Conservation (phyloP, 2,888 invertebrate species). For the Apoda limacodes region DNA sequence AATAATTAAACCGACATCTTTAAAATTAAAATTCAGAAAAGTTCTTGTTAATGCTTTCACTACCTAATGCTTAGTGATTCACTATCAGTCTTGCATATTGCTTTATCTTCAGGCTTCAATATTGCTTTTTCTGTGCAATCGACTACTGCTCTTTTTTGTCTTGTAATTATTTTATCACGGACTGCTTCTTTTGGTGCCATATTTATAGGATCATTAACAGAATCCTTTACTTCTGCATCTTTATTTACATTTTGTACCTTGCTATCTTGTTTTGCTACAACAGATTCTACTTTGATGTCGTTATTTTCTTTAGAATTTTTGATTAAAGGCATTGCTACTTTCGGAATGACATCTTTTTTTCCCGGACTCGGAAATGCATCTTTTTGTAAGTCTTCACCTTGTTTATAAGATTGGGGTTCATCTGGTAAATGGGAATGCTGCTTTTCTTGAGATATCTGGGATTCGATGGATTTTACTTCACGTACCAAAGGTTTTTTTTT, state of each 20-base stretch:
- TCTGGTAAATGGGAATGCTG: conserved; percentile 41
- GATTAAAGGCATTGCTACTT: conserved; percentile 36
- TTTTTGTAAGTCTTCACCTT: conserved; percentile 40
- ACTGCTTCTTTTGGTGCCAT: conserved; percentile 1
- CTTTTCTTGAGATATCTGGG: conserved; percentile 2
- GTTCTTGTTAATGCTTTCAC: too few relatives aligned
- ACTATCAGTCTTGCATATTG: conserved; percentile 43
- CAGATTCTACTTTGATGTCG: conserved; percentile 6
- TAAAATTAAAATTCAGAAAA: conserved; percentile 34
- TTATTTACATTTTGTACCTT: conserved; percentile 5
- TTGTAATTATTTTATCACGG: too few relatives aligned
- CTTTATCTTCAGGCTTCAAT: conserved; percentile 35
- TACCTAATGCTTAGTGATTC: too few relatives aligned
- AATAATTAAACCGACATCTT: conserved; percentile 29
- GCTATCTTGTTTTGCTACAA: conserved; percentile 2
- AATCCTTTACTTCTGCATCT: conserved; percentile 5
- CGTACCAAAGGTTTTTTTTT: conserved; percentile 4
- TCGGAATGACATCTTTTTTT: conserved; percentile 24
- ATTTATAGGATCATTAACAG: conserved; percentile 14
- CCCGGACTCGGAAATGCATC: conserved; percentile 15
- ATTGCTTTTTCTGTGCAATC: conserved; percentile 38
- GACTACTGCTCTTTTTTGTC: conserved; percentile 46
- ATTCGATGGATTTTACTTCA: conserved; percentile 1
- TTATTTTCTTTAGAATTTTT: conserved; percentile 19
- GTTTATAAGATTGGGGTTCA: conserved; percentile 51